phyloP scores from a whole-genome alignment of 1,140 invertebrate genomes.

The Diachasmimorpha longicaudata region DNA sequence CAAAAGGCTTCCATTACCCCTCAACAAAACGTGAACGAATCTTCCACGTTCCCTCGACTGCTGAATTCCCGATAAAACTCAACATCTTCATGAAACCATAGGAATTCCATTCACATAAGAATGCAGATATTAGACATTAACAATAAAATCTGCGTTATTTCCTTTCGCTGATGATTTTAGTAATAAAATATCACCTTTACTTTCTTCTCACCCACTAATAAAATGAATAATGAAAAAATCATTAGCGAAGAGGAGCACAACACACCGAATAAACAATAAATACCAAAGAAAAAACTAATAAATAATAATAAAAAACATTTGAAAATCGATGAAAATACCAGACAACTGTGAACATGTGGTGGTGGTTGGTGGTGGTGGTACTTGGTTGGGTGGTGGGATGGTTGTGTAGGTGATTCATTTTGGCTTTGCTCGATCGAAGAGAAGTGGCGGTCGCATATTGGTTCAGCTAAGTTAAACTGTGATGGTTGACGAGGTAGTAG shows the following conservation, averaged over 20 bases:
- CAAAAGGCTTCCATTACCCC: no score
- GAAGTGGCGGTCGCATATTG: slow-evolving; percentile 48
- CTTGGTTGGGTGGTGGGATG: slow-evolving; percentile 57
- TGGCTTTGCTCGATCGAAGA: slow-evolving; percentile 58
- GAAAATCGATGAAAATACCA: slow-evolving; percentile 62
- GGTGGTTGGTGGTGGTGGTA: slow-evolving; percentile 56
- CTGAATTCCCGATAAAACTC: not conserved
- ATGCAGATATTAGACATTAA: not conserved
- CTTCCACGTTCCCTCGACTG: not conserved
- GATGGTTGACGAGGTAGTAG: slow-evolving; percentile 58
- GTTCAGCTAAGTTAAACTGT: slow-evolving; percentile 57
- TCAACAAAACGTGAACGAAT: not conserved
- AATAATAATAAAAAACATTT: slow-evolving; percentile 55
- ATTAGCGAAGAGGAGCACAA: not conserved
- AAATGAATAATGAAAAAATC: not conserved
- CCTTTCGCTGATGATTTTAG: not conserved
- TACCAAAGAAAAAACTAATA: slow-evolving; percentile 27
- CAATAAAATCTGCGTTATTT: not conserved
- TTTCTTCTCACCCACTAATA: no score
- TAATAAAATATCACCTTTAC: no score
- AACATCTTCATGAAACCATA: not conserved
- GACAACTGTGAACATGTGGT: slow-evolving; percentile 62
- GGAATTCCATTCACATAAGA: no score
- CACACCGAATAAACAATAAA: not conserved
- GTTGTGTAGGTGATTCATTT: slow-evolving; percentile 62